A percentile compares a stretch with the other conserved stretches of the same genome.
Conservation (phyloP, 2,888 invertebrate species). For the Odontocolon sp. region DNA sequence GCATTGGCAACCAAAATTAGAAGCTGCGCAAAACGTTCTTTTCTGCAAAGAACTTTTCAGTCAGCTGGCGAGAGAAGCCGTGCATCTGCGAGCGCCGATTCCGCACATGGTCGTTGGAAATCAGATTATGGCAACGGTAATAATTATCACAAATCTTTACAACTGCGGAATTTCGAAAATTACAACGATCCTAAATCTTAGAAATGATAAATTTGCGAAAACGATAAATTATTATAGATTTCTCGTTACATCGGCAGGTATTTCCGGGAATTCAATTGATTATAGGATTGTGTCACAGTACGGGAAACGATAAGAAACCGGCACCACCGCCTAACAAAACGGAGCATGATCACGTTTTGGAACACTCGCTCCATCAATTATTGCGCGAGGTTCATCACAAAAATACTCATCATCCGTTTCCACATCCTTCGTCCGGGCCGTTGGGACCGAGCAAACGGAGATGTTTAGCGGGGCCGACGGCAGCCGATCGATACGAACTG, state of each 20-base stretch:
- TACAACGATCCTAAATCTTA: too few relatives aligned
- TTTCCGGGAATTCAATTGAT: conserved; percentile 96
- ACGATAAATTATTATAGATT: too few relatives aligned
- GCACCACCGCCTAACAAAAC: conserved; percentile 82
- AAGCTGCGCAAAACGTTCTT: conserved; percentile 97
- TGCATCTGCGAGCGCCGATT: conserved; percentile 94
- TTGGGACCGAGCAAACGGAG: conserved; percentile 96
- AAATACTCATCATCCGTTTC: conserved; percentile 96
- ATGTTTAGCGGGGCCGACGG: conserved; percentile 95
- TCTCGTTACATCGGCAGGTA: conserved; percentile 84
- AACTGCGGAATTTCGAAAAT: too few relatives aligned
- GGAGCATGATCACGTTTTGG: conserved; percentile 98
- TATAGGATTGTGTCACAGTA: conserved; percentile 95
- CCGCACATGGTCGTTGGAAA: conserved; percentile 99
- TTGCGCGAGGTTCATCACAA: conserved; percentile 95
- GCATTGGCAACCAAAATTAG: conserved; percentile 98
- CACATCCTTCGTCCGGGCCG: conserved; percentile 96
- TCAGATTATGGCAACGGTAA: conserved; percentile 96
- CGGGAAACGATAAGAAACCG: conserved; percentile 84
- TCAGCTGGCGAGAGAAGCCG: conserved; percentile 96
- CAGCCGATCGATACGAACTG: conserved; percentile 92
- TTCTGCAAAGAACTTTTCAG: conserved; percentile 98
- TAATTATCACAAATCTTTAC: too few relatives aligned
- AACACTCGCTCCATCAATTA: conserved; percentile 97
- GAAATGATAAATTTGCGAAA: too few relatives aligned